Percentiles rank a stretch among this genome's conserved stretches.
phyloP scores from a whole-genome alignment of 1,140 invertebrate species.

The Euschistus heros region DNA sequence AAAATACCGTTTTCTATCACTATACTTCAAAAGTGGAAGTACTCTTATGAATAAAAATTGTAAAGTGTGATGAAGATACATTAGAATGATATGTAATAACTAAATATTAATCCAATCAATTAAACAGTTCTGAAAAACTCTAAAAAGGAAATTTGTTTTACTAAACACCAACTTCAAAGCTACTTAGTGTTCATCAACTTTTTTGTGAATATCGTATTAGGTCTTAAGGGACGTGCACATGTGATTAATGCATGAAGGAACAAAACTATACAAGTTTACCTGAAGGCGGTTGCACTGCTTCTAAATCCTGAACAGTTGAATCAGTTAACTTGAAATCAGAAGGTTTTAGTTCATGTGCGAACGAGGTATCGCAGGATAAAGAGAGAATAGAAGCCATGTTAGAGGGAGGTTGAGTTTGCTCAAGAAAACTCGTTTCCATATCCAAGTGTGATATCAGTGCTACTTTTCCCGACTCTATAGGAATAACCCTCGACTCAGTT shows the following conservation, averaged over 20 bases:
- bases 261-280: conserved; percentile 32
- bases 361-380: not conserved
- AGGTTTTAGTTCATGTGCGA: not conserved
- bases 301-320: conserved; percentile 43
- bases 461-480: conserved; percentile 58
- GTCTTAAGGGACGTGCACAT: no score
- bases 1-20: no score
- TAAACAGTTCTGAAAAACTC: no score
- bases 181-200: no score
- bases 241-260: not conserved
- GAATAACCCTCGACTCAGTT: conserved; percentile 56
- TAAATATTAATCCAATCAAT: no score
- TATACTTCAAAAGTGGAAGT: no score
- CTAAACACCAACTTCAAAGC: no score
- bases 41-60: no score
- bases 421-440: conserved; percentile 43
- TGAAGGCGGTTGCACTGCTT: conserved; percentile 67
- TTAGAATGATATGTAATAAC: no score
- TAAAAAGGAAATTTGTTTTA: no score
- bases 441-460: conserved; percentile 50
- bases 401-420: conserved; percentile 34
- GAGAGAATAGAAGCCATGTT: conserved; percentile 38
- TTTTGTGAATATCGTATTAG: no score
- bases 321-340: conserved; percentile 15
- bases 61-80: no score